Base-by-base conservation (phyloP, 2,797 vertebrate genomes). In the Fundulus diaphanus region DNA sequence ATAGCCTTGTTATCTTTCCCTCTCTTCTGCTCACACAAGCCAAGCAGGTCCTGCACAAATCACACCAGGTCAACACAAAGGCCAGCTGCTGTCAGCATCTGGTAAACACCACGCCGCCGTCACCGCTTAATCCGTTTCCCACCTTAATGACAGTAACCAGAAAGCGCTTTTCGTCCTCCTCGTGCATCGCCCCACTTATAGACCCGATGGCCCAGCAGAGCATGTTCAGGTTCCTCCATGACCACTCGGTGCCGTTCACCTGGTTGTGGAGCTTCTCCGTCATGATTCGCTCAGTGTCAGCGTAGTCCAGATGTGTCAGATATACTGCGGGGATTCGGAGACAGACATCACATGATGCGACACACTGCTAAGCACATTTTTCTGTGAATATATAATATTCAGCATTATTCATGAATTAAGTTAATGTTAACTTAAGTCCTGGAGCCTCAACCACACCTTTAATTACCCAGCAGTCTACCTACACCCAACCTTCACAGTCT, bases 1-100 rank as follows among this genome's bases (percentile, higher is more conserved):
- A 99, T 99, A 84, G 98, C 98, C 94, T 99, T 99, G 86, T 99
- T 99, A 94, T 99, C 98, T 93, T 99, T 99, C 35, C 98, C 98
- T 90, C 98, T 92, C 88, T 99, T 99, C 93, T 99, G 98, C 92
- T 99, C 98, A 85, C 98, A 99, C 79, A 99, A 94, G 80, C 98
- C 98, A 79, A 99, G 94, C 42, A 99, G 95, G 91, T 99, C 98
- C 98, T 99, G 73, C 37, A 1, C 33, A 76, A 65, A 68, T 71
- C 33, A 73, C 18, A 48, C 20, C 65, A 18, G 27, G n/a, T 65
- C 11, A 33, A 33, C 35, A 65, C 33, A 18, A 54, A 56, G n/a
- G 16, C 27, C 33, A 63, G 13, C 16, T 59, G 7, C 31, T 24
- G 33, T 22, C 33, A 37, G 37, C 33, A 59, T 33, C 16, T 37